Conservation (phyloP, 2,797 vertebrate genomes). For the Periophthalmus magnuspinnatus region DNA sequence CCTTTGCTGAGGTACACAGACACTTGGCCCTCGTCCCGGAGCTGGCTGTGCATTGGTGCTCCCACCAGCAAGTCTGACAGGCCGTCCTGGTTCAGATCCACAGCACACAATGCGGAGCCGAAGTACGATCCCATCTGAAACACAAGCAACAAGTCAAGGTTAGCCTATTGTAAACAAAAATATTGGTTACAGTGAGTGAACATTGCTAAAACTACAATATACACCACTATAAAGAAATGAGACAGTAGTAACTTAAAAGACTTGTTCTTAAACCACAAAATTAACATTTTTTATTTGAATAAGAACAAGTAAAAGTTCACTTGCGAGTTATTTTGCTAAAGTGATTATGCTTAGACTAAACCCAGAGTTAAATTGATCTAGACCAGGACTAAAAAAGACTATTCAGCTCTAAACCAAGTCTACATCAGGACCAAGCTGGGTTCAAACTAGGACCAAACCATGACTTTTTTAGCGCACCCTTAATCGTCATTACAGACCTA, state of each 20-base stretch:
- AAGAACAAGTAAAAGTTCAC: no score
- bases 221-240: no score
- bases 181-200: neutral
- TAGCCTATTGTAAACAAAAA: slow-evolving; percentile 26
- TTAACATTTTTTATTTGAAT: no score
- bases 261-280: no score
- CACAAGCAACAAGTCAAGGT: slow-evolving; percentile 86
- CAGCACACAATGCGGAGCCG: slow-evolving; percentile 99
- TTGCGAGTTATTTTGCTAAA: no score
- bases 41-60: slow-evolving; percentile 94
- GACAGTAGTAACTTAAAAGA: no score
- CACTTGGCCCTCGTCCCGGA: slow-evolving; percentile 97
- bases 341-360: neutral
- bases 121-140: slow-evolving; percentile 99
- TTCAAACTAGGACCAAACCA: no score
- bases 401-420: no score
- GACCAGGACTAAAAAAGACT: neutral
- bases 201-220: no score
- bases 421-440: neutral
- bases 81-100: slow-evolving; percentile 96
- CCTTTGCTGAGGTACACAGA: slow-evolving; percentile 94
- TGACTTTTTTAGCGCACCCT: neutral
- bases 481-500: neutral
- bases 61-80: slow-evolving; percentile 97
- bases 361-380: neutral